Evolutionary conservation across 2,113 vertebrate species (phyloP).

Genomic region (Carassius carassius): DNA sequence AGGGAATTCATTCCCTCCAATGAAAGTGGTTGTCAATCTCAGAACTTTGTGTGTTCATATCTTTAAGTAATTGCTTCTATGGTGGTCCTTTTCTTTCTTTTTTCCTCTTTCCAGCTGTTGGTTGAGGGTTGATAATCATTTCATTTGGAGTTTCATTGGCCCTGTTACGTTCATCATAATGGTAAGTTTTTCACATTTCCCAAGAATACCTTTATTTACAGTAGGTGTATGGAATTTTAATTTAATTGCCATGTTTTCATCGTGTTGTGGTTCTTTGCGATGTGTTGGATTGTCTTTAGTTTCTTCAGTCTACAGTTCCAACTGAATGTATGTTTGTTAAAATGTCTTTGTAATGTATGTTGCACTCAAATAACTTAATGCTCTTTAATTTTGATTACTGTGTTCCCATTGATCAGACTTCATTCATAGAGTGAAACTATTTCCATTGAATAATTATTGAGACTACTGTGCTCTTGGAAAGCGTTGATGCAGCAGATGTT

Average conservation of each 20-base stretch:
- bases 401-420: not conserved
- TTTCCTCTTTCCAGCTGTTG: constrained; percentile 83
- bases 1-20: not conserved
- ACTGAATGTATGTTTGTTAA: not conserved
- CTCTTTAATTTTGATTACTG: not conserved
- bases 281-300: not conserved
- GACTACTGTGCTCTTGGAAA: not conserved
- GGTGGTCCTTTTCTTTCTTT: constrained; percentile 31
- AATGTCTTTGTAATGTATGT: not conserved
- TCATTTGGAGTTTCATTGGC: constrained; percentile 99
- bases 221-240: not conserved
- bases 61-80: constrained; percentile 54
- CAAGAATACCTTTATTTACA: not conserved
- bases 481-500: not conserved
- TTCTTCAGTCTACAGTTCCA: not conserved
- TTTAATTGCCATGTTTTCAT: not conserved
- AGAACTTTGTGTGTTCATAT: not conserved
- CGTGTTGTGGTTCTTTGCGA: not conserved
- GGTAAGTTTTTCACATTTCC: constrained; percentile 77
- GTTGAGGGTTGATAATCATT: constrained; percentile 96
- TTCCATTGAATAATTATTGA: not conserved
- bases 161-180: constrained; percentile 92
- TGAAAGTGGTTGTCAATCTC: not conserved
- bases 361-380: not conserved
- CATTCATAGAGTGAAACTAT: not conserved